phyloP scores from a whole-genome alignment of 2,797 vertebrate genomes.

The Urosaurus nigricauda region DNA sequence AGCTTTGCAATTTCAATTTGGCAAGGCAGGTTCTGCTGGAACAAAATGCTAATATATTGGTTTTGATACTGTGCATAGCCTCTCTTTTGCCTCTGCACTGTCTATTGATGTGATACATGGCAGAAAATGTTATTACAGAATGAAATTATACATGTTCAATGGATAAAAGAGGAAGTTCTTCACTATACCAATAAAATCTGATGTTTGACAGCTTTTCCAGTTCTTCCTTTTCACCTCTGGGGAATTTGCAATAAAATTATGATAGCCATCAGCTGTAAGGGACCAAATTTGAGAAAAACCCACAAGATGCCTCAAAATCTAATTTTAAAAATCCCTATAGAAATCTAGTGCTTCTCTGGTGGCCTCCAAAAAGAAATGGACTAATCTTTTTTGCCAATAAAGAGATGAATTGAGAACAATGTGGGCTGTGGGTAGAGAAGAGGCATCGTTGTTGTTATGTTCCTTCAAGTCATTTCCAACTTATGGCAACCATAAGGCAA shows the following conservation, averaged over 20 bases:
- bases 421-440: background rate
- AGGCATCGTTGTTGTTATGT: too few relatives aligned
- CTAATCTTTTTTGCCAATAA: background rate
- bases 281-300: background rate
- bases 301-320: background rate
- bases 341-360: background rate
- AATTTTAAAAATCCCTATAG: background rate
- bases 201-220: background rate
- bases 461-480: too few relatives aligned
- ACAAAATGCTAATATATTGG: slow-evolving; percentile 18
- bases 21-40: slow-evolving; percentile 38
- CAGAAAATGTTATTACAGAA: background rate
- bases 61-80: background rate
- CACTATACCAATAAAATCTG: background rate
- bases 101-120: rapidly evolving
- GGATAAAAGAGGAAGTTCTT: background rate
- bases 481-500: too few relatives aligned
- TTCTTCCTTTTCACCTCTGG: background rate
- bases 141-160: background rate
- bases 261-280: background rate
- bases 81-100: background rate
- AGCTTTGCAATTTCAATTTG: slow-evolving; percentile 32
- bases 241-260: background rate
- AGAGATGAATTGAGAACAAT: background rate
- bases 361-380: background rate